These are phyloP conservation scores for Ephialtes manifestator DNA, from an alignment of 2,888 invertebrate species.

Conservation along the genomic window DNA sequence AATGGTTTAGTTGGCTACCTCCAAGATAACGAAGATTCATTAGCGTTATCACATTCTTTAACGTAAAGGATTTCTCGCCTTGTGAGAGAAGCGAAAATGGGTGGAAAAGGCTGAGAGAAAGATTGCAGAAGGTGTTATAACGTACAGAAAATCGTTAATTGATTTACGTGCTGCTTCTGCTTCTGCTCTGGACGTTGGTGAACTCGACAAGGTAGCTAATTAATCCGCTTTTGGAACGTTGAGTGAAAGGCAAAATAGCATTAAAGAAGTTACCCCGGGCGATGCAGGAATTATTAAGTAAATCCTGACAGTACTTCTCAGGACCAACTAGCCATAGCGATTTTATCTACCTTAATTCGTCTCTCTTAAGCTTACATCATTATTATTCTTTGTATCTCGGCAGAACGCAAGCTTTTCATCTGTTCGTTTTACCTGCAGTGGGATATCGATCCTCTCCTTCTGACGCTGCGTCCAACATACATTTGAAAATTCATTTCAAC, in stretches of 20 bases:
- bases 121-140: conserved; percentile 46
- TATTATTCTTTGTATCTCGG: conserved; percentile 12
- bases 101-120: background rate
- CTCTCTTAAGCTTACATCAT: background rate
- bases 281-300: conserved; percentile 71
- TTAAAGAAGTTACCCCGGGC: conserved; percentile 73
- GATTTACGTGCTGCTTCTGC: conserved; percentile 61
- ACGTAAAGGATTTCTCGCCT: conserved; percentile 40
- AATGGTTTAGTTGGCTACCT: conserved; percentile 33
- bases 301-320: conserved; percentile 51
- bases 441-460: conserved; percentile 85
- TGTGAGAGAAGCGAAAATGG: conserved; percentile 12
- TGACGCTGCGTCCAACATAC: conserved; percentile 84
- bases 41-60: conserved; percentile 64
- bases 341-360: conserved; percentile 13
- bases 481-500: conserved; percentile 24
- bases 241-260: conserved; percentile 73
- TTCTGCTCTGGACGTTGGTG: conserved; percentile 13
- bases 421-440: conserved; percentile 81
- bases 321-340: conserved; percentile 36
- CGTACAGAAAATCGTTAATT: conserved; percentile 75
- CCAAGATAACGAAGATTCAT: conserved; percentile 70
- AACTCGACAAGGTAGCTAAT: conserved; percentile 76
- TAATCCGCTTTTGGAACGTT: conserved; percentile 80
- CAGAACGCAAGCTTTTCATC: background rate